Conservation (phyloP, 2,888 invertebrate species). For the Ochropacha duplaris region DNA sequence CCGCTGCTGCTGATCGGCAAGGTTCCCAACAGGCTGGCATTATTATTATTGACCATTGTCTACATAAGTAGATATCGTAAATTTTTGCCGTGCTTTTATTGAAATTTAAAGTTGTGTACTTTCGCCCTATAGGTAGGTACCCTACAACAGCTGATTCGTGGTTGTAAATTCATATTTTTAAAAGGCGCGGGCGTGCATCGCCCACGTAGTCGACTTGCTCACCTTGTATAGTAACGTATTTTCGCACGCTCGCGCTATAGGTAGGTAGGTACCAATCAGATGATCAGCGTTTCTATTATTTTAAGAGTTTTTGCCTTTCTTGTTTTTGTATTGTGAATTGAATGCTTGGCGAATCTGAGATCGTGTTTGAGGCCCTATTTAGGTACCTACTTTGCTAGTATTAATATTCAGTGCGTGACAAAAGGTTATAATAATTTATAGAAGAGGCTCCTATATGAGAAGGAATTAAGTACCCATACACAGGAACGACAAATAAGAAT, state of each 20-base stretch:
- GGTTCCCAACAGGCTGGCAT: too few relatives aligned
- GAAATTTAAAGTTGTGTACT: background rate
- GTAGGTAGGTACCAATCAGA: slow-evolving; percentile 35
- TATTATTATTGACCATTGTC: too few relatives aligned
- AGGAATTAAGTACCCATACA: too few relatives aligned
- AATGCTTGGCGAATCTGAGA: background rate
- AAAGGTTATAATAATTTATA: too few relatives aligned
- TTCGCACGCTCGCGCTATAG: slow-evolving; percentile 71
- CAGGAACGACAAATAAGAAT: too few relatives aligned
- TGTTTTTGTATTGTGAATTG: slow-evolving; percentile 5
- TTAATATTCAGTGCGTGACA: background rate
- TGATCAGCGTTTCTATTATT: slow-evolving; percentile 52
- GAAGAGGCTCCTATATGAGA: too few relatives aligned
- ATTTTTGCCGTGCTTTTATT: too few relatives aligned
- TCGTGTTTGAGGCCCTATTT: slow-evolving; percentile 1
- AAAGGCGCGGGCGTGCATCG: slow-evolving; percentile 12
- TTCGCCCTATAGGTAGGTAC: background rate
- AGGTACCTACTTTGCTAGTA: background rate
- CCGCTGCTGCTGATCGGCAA: too few relatives aligned
- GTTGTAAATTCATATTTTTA: slow-evolving; percentile 8
- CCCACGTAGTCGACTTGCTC: slow-evolving; percentile 49
- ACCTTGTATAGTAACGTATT: slow-evolving; percentile 73
- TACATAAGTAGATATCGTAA: too few relatives aligned
- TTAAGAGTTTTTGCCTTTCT: slow-evolving; percentile 23
- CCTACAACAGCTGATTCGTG: slow-evolving; percentile 7